Conservation (phyloP, 2,113 vertebrate species). For the Cyphomyrus plagiostoma region DNA sequence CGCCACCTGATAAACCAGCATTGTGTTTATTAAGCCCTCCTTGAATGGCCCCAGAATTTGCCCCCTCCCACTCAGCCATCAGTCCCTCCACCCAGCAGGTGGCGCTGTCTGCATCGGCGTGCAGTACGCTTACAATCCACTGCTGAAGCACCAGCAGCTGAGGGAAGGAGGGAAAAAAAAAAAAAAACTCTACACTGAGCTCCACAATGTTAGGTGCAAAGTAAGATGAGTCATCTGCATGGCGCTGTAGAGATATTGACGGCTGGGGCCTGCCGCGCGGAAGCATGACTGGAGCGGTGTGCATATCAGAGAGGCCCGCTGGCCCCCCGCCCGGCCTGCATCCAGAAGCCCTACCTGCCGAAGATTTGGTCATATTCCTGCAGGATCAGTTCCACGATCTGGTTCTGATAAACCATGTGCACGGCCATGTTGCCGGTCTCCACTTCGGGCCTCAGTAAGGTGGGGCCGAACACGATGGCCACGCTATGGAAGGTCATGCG, state of each 20-base stretch:
- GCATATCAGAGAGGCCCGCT: neutral
- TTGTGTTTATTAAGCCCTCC: neutral
- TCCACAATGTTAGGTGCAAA: neutral
- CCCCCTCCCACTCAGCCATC: neutral
- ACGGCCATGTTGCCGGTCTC: slow-evolving; percentile 89
- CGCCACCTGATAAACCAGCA: neutral
- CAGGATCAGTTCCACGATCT: slow-evolving; percentile 92
- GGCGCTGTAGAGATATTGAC: neutral
- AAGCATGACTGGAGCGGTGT: neutral
- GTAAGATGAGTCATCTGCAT: neutral
- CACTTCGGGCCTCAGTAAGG: slow-evolving; percentile 83
- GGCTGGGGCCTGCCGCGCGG: neutral
- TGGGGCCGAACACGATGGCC: slow-evolving; percentile 93
- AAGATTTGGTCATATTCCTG: slow-evolving; percentile 82
- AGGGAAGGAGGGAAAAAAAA: neutral
- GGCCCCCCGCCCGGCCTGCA: neutral
- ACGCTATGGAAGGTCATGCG: slow-evolving; percentile 92
- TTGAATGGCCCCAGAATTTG: neutral
- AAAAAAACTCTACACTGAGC: neutral
- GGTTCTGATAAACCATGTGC: slow-evolving; percentile 95
- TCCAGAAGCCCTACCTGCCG: slow-evolving; percentile 52
- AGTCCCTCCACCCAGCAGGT: neutral
- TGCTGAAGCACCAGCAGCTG: neutral
- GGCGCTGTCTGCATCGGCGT: neutral
- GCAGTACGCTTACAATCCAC: neutral